phyloP scores from a whole-genome alignment of 2,113 vertebrate species.

The Maccullochella peelii region DNA sequence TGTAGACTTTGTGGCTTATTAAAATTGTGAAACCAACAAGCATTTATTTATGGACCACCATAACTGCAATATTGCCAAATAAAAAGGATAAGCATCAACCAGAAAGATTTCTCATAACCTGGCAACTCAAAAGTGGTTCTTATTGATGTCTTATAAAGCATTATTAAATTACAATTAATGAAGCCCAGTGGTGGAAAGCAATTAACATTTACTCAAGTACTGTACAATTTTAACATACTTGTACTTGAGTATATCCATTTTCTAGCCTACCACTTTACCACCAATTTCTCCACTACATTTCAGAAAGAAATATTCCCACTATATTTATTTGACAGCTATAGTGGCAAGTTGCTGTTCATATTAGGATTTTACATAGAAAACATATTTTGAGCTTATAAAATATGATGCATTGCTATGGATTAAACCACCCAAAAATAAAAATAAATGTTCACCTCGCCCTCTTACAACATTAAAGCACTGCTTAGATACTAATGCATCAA shows the following conservation, averaged over 20 bases:
- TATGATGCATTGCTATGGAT: neutral
- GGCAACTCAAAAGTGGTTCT: neutral
- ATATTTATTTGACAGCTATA: neutral
- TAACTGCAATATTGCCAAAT: neutral
- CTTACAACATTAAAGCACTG: neutral
- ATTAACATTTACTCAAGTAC: no score
- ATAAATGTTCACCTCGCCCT: neutral
- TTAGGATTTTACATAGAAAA: neutral
- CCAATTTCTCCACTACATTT: neutral
- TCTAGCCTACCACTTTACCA: neutral
- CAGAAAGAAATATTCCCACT: neutral
- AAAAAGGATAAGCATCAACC: neutral
- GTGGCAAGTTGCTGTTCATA: neutral
- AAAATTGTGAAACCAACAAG: neutral
- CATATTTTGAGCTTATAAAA: neutral
- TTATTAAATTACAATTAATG: neutral
- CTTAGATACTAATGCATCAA: neutral
- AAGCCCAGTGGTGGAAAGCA: neutral
- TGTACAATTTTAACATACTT: neutral
- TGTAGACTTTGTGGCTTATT: no score
- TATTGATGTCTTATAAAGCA: neutral
- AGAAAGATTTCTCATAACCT: neutral
- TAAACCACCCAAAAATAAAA: neutral
- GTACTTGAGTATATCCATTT: neutral
- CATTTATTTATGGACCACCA: neutral